Evolutionary conservation across 2,797 vertebrate species (phyloP).

Genomic region (Myripristis jacobus): DNA sequence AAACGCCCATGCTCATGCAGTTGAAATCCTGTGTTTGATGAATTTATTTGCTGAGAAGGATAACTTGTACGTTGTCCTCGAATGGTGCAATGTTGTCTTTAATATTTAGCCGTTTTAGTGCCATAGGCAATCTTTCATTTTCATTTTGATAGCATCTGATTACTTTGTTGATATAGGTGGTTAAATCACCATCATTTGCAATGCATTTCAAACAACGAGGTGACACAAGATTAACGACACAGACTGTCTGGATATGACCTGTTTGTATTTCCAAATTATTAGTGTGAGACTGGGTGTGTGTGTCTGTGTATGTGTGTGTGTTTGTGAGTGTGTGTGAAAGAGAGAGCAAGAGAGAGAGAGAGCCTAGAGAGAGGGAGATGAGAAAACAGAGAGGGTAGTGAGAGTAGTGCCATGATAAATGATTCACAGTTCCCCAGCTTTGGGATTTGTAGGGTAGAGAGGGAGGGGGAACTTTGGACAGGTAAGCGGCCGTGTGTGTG

Average conservation of each 20-base stretch:
- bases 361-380: slow-evolving; percentile 10
- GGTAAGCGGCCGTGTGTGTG: neutral
- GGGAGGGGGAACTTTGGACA: too few relatives aligned
- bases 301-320: neutral
- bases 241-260: slow-evolving; percentile 37
- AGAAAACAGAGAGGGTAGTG: slow-evolving; percentile 16
- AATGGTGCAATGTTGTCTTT: slow-evolving; percentile 2
- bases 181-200: slow-evolving; percentile 45
- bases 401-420: slow-evolving; percentile 11
- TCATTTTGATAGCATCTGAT: slow-evolving; percentile 44
- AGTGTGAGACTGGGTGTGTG: slow-evolving; percentile 1
- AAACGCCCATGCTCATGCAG: neutral
- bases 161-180: slow-evolving; percentile 43
- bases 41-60: neutral
- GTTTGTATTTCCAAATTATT: slow-evolving; percentile 41
- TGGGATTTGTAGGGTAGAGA: neutral
- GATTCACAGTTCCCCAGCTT: neutral
- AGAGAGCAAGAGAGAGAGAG: neutral
- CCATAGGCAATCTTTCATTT: slow-evolving; percentile 34
- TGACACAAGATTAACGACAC: slow-evolving; percentile 48
- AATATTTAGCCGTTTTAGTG: slow-evolving; percentile 18
- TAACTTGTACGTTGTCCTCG: neutral
- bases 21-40: neutral
- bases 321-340: neutral
- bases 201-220: slow-evolving; percentile 50